Evolutionary conservation across 2,888 invertebrate species (phyloP).

Genomic region (Andrena dorsata): DNA sequence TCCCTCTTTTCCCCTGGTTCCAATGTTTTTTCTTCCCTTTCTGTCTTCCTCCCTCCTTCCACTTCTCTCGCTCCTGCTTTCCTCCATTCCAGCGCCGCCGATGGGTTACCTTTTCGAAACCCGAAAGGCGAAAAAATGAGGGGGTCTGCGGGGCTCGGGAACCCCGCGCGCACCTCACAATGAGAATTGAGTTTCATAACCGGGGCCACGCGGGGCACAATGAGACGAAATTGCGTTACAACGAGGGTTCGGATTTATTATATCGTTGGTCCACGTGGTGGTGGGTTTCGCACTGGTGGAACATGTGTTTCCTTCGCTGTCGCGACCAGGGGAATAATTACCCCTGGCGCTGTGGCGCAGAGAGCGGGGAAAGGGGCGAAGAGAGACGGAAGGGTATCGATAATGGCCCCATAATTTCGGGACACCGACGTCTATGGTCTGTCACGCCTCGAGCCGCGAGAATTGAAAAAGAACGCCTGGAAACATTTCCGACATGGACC

Average conservation of each 20-base stretch:
- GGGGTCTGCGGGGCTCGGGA: slow-evolving; percentile 47
- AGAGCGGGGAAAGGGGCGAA: not conserved
- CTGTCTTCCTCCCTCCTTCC: not conserved
- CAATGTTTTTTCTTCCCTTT: not conserved
- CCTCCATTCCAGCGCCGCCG: slow-evolving; percentile 9
- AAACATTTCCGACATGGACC: slow-evolving; percentile 86
- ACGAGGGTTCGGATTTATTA: slow-evolving; percentile 80
- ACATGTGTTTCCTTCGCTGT: slow-evolving; percentile 81
- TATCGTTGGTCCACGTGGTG: slow-evolving; percentile 65
- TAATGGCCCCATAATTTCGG: slow-evolving; percentile 70
- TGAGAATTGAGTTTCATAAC: slow-evolving; percentile 82
- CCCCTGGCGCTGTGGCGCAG: slow-evolving; percentile 47
- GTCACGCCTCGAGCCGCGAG: slow-evolving; percentile 58
- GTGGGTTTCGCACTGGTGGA: slow-evolving; percentile 53
- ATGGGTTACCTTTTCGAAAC: slow-evolving; percentile 57
- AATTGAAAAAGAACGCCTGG: slow-evolving; percentile 22
- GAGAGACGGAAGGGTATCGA: slow-evolving; percentile 47
- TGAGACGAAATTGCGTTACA: slow-evolving; percentile 81
- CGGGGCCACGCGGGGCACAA: slow-evolving; percentile 75
- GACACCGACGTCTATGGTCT: slow-evolving; percentile 55
- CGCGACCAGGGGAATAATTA: slow-evolving; percentile 77
- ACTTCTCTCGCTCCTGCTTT: not conserved
- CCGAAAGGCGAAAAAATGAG: slow-evolving; percentile 48
- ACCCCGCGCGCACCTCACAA: slow-evolving; percentile 65
- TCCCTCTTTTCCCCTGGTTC: slow-evolving; percentile 45